Base-by-base conservation (phyloP, 2,888 invertebrate species). In the Lasioglossum marginatum region DNA sequence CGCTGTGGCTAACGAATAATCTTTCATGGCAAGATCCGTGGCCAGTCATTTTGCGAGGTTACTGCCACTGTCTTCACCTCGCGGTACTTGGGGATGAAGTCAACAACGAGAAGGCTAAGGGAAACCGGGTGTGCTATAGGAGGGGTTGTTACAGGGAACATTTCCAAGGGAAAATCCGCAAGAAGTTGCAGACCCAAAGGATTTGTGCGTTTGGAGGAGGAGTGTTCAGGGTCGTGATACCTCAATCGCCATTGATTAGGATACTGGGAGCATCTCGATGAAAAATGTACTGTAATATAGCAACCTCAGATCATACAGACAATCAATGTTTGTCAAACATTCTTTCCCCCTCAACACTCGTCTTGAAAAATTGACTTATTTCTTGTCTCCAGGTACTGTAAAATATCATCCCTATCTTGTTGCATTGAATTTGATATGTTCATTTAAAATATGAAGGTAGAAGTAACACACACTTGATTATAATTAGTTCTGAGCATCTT, bases 91-190 rank as follows among this genome's bases (percentile, higher is more conserved):
- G 31, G 31, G 31, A 63, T 63, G n/a, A 31, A 63, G 63, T 63
- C 31, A 63, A 31, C 31, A 63, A 31, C 6, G 31, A 63, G 19
- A 63, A 31, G 63, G 31, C 31, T 31, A 0, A 63, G 63, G 31
- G 16, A 31, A 31, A 31, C 63, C 6, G 16, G 16, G 31, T 63
- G 27, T 31, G 14, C 31, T 63, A 19, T 31, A 31, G 31, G 14
- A 31, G 63, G 63, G 63, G 16, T 63, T 63, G 31, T 63, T 31
- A 31, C 63, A 31, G 63, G 57, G 31, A 16, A 31, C 31, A 63
- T 63, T 63, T 31, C 60, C 60, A 31, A 63, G 60, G 31, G 60
- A 63, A 63, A 63, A 63, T 63, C 60, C 60, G 31, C 60, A 63
- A 63, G 60, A 27, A 63, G 60, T 27, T 27, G 60, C 60, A 27